Evolutionary conservation across 2,888 invertebrate genomes (phyloP), one percentile per base, ranked within the genome.

Genomic region (Biston betularia): DNA sequence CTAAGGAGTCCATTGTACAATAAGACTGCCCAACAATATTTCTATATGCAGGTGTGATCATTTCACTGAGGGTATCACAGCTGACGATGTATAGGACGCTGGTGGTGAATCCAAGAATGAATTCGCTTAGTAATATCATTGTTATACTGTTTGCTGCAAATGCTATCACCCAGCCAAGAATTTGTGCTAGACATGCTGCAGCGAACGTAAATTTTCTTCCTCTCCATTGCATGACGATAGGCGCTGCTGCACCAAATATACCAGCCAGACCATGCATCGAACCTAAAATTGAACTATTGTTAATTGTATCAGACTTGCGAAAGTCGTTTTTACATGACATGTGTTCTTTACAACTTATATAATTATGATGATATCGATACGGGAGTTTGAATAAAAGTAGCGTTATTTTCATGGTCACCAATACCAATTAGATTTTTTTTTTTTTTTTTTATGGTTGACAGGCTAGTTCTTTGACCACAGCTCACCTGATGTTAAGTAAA

Each of bases 251-350:
- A 11, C 76, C 74, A 6, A 74, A 75, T 14, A 77, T 74, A 7
- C 78, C 78, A n/a, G 74, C 74, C 3, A 78, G 38, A 3, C 78
- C 78, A 50, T 78, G 73, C 0, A 73, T 61, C 6, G 78, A 78
- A 24, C 74, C 78, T 77, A 61, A 6, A 73, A 76, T 38, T 6
- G 6, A 38, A 38, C 38, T 9, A 38, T 38, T 8, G 9, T 38
- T 38, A 38, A 38, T 8, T 4, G 9, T 8, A 38, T 38, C 38
- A 8, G 38, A 38, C 38, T 24, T 24, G 3, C 24, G 24, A 24
- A 24, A 38, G 38, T 9, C 6, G 38, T 9, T 38, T 6, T 38
- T 8, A 38, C 38, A 6, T 38, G 6, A 8, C 6, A 8, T 38
- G 38, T 6, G 38, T 8, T 38, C 9, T 4, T 38, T 4, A 24